These are phyloP conservation scores for Artemia franciscana DNA, from an alignment of 1,140 invertebrate genomes.

Conservation along the genomic window DNA sequence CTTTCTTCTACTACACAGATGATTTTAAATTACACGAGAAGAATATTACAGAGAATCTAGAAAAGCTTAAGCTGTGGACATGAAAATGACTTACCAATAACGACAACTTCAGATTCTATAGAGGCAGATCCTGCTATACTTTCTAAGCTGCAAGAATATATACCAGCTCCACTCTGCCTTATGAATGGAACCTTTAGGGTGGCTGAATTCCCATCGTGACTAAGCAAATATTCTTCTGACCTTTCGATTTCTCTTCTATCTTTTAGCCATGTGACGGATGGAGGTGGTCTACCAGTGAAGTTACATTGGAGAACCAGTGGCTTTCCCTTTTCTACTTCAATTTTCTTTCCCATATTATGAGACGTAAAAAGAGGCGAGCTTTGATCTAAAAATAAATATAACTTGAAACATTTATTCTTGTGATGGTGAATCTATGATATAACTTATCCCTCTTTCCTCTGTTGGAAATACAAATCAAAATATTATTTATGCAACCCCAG, in stretches of 20 bases:
- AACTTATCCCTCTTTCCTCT: too few relatives aligned
- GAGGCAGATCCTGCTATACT: neutral
- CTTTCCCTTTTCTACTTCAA: neutral
- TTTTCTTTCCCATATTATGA: neutral
- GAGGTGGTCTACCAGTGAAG: neutral
- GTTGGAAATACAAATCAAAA: too few relatives aligned
- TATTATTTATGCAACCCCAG: too few relatives aligned
- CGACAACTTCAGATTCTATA: neutral
- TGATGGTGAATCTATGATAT: too few relatives aligned
- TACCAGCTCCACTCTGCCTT: neutral
- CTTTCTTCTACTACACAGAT: too few relatives aligned
- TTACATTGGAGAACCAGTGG: neutral
- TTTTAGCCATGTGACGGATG: neutral
- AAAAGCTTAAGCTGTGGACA: too few relatives aligned
- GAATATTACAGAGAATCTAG: too few relatives aligned
- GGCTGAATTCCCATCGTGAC: neutral
- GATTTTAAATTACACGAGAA: too few relatives aligned
- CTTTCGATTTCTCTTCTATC: neutral
- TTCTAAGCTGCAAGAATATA: neutral
- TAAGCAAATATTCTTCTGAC: neutral
- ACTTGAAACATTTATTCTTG: too few relatives aligned
- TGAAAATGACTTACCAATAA: neutral
- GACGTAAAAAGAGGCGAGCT: neutral
- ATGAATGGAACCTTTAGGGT: neutral
- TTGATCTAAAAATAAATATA: neutral